These are phyloP conservation scores for Xestia xanthographa DNA, from an alignment of 2,888 invertebrate species.

Conservation along the genomic window DNA sequence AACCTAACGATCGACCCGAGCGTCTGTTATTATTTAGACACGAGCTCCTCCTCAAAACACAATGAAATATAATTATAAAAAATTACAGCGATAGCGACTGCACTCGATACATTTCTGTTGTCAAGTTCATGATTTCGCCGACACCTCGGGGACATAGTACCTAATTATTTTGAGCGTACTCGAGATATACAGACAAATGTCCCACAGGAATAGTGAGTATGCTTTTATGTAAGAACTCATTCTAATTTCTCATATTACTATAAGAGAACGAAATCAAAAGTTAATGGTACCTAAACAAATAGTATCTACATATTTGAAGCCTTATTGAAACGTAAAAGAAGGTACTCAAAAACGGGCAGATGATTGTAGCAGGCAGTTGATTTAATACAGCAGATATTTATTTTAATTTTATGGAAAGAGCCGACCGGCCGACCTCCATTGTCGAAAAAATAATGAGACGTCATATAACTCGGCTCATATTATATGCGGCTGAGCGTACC, in stretches of 20 bases:
- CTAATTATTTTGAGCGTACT: slow-evolving; percentile 2
- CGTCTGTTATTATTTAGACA: too few relatives aligned
- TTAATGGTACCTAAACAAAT: slow-evolving; percentile 2
- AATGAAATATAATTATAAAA: not conserved
- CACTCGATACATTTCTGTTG: not conserved
- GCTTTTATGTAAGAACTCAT: not conserved
- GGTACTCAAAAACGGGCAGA: not conserved
- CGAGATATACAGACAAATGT: not conserved
- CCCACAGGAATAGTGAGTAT: not conserved
- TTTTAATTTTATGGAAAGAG: slow-evolving; percentile 31
- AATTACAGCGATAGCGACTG: not conserved
- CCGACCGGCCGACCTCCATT: slow-evolving; percentile 7
- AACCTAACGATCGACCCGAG: too few relatives aligned
- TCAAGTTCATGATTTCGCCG: not conserved
- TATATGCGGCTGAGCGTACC: slow-evolving; percentile 35
- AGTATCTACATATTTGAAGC: not conserved
- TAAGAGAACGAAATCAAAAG: not conserved
- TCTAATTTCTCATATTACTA: not conserved
- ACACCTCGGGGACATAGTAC: not conserved
- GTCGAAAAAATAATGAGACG: slow-evolving; percentile 55
- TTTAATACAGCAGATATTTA: slow-evolving; percentile 21
- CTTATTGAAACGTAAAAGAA: not conserved
- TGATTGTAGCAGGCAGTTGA: not conserved
- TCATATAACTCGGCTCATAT: slow-evolving; percentile 50
- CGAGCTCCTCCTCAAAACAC: too few relatives aligned